Conservation (phyloP, 2,888 invertebrate genomes). For the Nymphalis c-album region DNA sequence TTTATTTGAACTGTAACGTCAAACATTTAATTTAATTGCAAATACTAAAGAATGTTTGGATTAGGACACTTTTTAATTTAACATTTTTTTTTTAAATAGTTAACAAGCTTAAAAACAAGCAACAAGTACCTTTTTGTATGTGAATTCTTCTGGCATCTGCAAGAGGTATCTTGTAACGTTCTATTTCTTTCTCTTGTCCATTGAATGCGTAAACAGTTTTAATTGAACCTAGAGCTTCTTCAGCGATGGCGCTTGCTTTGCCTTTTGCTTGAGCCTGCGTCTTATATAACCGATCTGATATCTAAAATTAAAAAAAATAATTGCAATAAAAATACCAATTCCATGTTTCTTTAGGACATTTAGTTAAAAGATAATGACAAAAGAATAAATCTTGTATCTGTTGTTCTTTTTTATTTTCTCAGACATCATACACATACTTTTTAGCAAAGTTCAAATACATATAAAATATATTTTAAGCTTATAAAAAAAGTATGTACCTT, state of each 20-base stretch:
- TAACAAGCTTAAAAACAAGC: background rate
- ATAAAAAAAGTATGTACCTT: constrained; percentile 58
- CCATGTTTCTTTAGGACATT: too few relatives aligned
- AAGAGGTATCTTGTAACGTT: constrained; percentile 83
- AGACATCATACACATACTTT: too few relatives aligned
- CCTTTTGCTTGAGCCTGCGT: constrained; percentile 86
- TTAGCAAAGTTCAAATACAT: too few relatives aligned
- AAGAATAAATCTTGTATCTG: too few relatives aligned
- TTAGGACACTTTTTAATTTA: too few relatives aligned
- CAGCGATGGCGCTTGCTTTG: constrained; percentile 87
- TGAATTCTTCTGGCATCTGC: constrained; percentile 83
- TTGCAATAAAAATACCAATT: background rate
- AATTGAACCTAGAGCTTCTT: constrained; percentile 86
- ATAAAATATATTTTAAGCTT: too few relatives aligned
- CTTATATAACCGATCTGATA: constrained; percentile 73
- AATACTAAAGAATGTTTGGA: too few relatives aligned
- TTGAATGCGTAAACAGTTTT: constrained; percentile 89
- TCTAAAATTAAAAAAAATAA: constrained; percentile 34
- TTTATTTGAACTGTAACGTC: too few relatives aligned
- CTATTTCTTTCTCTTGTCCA: constrained; percentile 85
- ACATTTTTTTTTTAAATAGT: background rate
- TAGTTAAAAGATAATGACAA: too few relatives aligned
- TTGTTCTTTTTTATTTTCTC: too few relatives aligned
- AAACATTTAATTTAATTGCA: too few relatives aligned
- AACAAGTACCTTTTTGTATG: constrained; percentile 78